phyloP scores from a whole-genome alignment of 2,113 vertebrate species.

The Tinamus guttatus region DNA sequence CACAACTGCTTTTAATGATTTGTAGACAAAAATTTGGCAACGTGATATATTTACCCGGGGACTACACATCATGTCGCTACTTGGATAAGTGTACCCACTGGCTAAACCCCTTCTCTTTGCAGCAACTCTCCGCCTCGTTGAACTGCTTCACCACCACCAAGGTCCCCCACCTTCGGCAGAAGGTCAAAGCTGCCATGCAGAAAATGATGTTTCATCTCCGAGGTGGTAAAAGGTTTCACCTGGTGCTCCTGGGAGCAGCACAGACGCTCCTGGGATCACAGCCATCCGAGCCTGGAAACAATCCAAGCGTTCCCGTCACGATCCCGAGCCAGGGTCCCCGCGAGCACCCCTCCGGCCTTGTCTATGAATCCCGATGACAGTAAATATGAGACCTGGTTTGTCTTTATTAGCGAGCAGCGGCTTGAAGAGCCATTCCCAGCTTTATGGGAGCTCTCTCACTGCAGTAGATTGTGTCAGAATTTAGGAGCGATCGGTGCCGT shows the following conservation, averaged over 20 bases:
- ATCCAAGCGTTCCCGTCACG: neutral
- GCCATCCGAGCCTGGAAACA: neutral
- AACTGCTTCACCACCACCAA: neutral
- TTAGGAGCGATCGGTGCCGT: neutral
- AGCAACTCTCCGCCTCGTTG: neutral
- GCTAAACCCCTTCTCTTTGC: neutral
- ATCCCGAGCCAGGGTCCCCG: neutral
- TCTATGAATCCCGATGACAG: rapidly evolving
- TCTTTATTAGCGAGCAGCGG: neutral
- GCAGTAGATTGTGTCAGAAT: rapidly evolving
- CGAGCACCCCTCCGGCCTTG: neutral
- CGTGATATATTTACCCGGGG: neutral
- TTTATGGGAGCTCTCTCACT: rapidly evolving
- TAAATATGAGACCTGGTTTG: rapidly evolving
- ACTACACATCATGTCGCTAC: neutral
- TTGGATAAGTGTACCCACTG: neutral
- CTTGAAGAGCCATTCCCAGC: neutral
- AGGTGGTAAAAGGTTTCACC: neutral
- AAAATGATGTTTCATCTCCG: rapidly evolving
- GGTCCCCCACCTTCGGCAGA: neutral
- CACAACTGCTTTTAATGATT: conserved; percentile 11
- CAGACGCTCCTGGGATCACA: neutral
- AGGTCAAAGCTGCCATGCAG: neutral
- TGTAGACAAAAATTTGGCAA: conserved; percentile 50
- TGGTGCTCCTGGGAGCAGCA: neutral